Evolutionary conservation across 2,113 vertebrate genomes (phyloP).

Genomic region (Tragelaphus strepsiceros): DNA sequence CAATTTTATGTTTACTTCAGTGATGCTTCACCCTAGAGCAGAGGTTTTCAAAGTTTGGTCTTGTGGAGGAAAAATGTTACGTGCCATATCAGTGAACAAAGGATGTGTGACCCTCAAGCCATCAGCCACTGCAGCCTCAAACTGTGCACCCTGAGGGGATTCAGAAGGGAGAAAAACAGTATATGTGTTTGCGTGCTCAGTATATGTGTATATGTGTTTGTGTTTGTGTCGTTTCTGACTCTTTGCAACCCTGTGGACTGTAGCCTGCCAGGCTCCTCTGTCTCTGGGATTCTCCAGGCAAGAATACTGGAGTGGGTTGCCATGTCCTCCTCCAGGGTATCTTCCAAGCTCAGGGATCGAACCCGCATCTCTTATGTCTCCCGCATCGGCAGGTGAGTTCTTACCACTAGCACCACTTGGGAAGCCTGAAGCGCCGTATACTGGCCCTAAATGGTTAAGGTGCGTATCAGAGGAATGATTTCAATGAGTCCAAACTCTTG

Average conservation of each 20-base stretch:
- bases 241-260: not conserved
- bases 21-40: not conserved
- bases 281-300: not conserved
- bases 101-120: not conserved
- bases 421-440: not conserved
- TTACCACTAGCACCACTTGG: not conserved
- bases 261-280: not conserved
- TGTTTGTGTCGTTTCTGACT: not conserved
- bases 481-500: not conserved
- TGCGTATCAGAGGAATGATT: not conserved
- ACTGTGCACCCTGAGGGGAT: not conserved
- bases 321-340: not conserved
- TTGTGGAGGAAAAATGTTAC: not conserved
- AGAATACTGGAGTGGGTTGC: not conserved
- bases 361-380: not conserved
- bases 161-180: not conserved
- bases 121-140: not conserved
- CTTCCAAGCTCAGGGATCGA: not conserved
- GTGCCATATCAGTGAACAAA: not conserved
- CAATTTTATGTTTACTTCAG: not conserved
- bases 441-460: not conserved
- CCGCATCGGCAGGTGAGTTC: not conserved
- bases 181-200: not conserved
- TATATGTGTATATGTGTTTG: not conserved
- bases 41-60: not conserved